These are phyloP conservation scores for Vulpes lagopus DNA, from an alignment of 2,113 vertebrate genomes.

Conservation along the genomic window DNA sequence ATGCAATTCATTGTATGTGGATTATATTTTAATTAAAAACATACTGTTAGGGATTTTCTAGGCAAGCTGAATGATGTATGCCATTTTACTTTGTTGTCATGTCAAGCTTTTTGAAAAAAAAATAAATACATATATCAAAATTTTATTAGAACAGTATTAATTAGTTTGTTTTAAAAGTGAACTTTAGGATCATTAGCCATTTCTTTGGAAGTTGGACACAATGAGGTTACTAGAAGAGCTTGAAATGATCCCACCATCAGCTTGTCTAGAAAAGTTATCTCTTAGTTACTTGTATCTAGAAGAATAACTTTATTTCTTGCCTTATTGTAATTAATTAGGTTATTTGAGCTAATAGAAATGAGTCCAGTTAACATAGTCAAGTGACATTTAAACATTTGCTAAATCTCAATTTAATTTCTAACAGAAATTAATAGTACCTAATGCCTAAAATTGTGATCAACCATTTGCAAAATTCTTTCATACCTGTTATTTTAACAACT, in stretches of 20 bases:
- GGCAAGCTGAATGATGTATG: background rate
- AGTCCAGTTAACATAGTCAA: background rate
- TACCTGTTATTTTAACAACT: background rate
- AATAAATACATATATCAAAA: background rate
- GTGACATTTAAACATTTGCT: background rate
- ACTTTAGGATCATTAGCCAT: background rate
- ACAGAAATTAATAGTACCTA: background rate
- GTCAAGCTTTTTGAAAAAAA: background rate
- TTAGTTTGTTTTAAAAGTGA: background rate
- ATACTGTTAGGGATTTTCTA: background rate
- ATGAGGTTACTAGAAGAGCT: background rate
- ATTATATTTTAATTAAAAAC: slow-evolving; percentile 14
- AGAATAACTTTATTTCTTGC: background rate
- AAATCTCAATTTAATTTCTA: background rate
- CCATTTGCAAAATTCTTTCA: background rate
- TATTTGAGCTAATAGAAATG: background rate
- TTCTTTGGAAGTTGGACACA: background rate
- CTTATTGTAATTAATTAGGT: slow-evolving; percentile 8
- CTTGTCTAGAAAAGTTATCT: slow-evolving; percentile 19
- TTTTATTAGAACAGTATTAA: background rate
- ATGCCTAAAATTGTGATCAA: background rate
- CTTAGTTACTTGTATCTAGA: background rate
- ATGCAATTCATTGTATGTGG: background rate
- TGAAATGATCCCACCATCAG: background rate
- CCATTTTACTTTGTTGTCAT: slow-evolving; percentile 16